These are phyloP conservation scores for Oncorhynchus masou DNA, from an alignment of 2,113 vertebrate genomes.

Conservation along the genomic window DNA sequence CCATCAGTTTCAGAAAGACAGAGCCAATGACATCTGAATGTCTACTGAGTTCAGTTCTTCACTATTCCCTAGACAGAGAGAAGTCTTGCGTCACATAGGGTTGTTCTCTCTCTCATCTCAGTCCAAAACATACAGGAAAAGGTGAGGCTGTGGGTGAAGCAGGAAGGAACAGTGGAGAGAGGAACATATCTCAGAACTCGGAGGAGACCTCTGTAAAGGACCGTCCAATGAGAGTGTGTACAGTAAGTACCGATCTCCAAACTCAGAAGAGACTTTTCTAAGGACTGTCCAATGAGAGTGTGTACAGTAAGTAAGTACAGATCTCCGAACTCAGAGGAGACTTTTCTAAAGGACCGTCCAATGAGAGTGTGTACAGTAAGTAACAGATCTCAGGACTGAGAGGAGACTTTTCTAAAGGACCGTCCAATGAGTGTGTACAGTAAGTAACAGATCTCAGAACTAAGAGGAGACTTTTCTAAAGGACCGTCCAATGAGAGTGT, in stretches of 20 bases:
- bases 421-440: neutral
- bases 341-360: neutral
- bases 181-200: neutral
- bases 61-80: too few species aligned
- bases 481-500: too few species aligned
- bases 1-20: slow-evolving; percentile 45
- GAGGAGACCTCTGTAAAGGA: neutral
- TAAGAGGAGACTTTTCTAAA: neutral
- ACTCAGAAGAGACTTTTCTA: neutral
- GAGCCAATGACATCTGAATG: too few species aligned
- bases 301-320: neutral
- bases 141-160: neutral
- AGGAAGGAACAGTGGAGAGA: neutral
- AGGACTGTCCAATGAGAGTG: too few species aligned
- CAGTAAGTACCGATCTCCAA: neutral
- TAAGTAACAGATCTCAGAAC: neutral
- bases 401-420: neutral
- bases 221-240: neutral
- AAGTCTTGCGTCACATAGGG: too few species aligned
- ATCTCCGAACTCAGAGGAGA: neutral
- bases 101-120: too few species aligned
- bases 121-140: too few species aligned
- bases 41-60: too few species aligned
- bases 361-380: neutral
- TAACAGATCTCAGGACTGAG: neutral